Evolutionary conservation across 2,113 vertebrate species (phyloP), one percentile per base, ranked within the genome.

Genomic region (Microtus richardsoni): DNA sequence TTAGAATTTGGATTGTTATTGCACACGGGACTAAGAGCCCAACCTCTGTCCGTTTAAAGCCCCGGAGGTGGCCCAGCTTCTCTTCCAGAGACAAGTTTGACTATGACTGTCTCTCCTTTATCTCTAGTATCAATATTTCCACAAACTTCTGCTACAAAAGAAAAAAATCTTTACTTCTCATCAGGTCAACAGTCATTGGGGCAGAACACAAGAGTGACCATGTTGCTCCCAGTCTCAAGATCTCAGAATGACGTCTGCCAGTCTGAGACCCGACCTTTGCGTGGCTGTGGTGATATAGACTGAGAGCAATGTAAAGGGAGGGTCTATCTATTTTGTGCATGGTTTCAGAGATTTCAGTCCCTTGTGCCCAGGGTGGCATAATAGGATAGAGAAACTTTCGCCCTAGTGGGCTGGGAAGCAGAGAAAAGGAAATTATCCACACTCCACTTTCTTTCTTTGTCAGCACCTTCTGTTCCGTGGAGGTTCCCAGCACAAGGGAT

Each of bases 211-310:
- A 71, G 11, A 17, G 41, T 26, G 19, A 68, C 17, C 47, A 17
- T 2, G 49, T 54, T 89, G 58, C 22, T 36, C 47, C 33, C 8
- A 30, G 41, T 47, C 49, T 41, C 1, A 9, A 52, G 12, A 66
- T 96, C 90, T 96, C 89, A 77, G 92, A 96, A n/a, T 16, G 0
- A 96, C 80, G 21, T n/a, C 91, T 68, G 91, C 66, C 60, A 87
- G 96, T 96, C 97, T 97, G 96, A 96, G 96, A 93, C 30, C 30
- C 8, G 11, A 49, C 66, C 52, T 71, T 54, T 71, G 22, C 1
- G 3, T 19, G 22, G 2, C 22, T 30, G 24, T 12, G 21, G 24
- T 11, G 13, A 41, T 26, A 58, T 2, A 19, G 24, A 58, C 52
- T 54, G 21, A 39, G 86, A 88, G 58, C 7, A 58, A n/a, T 30